Evolutionary conservation across 1,140 invertebrate species (phyloP).

Genomic region (Drosophila seguyi): DNA sequence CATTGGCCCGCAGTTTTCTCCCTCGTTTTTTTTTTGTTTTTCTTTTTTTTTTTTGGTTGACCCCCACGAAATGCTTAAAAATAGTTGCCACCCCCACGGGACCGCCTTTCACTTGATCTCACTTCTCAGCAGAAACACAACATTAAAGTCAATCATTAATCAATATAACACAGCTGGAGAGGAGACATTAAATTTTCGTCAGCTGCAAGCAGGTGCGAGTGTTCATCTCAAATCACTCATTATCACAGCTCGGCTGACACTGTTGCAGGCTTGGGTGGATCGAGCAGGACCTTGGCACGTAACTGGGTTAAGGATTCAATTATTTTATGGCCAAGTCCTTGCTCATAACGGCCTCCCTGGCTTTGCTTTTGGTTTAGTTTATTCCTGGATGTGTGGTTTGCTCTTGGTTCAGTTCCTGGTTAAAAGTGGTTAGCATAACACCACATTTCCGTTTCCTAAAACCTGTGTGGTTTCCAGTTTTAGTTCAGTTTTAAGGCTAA

Average conservation of each 20-base stretch:
- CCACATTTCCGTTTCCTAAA: neutral
- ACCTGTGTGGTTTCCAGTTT: constrained; percentile 15
- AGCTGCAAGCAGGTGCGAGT: neutral
- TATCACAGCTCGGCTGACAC: neutral
- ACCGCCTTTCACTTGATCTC: constrained; percentile 21
- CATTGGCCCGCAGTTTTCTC: constrained; percentile 6
- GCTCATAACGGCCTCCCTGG: constrained; percentile 1
- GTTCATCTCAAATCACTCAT: neutral
- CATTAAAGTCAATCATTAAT: constrained; percentile 26
- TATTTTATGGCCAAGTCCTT: constrained; percentile 15
- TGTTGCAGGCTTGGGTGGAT: neutral
- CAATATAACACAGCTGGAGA: neutral
- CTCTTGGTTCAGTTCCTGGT: neutral
- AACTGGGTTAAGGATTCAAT: constrained; percentile 35
- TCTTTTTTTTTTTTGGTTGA: too few relatives aligned
- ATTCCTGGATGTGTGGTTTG: too few relatives aligned
- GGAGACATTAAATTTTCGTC: neutral
- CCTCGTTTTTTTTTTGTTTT: neutral
- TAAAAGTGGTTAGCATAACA: constrained; percentile 10
- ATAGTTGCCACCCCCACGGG: constrained; percentile 16
- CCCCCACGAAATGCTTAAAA: constrained; percentile 37
- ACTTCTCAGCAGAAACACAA: too few relatives aligned
- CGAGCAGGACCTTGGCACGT: constrained; percentile 13
- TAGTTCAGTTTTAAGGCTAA: constrained; percentile 11
- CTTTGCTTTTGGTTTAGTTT: too few relatives aligned